phyloP scores from a whole-genome alignment of 2,797 vertebrate species.

The Muscicapa striata region DNA sequence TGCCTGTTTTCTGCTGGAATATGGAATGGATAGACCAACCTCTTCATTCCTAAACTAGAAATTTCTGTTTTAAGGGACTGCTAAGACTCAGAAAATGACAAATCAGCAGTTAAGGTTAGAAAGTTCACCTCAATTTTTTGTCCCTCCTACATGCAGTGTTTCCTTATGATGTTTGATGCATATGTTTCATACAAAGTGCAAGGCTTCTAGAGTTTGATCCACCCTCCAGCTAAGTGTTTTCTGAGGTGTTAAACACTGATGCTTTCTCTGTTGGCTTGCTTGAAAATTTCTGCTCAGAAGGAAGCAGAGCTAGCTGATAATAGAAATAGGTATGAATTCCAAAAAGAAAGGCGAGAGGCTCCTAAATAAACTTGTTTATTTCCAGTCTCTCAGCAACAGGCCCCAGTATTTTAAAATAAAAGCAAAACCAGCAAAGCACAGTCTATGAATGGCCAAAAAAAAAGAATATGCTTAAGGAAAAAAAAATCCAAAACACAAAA shows the following conservation, averaged over 20 bases:
- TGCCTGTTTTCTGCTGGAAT: rapidly evolving
- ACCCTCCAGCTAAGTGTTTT: background rate
- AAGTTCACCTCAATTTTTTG: background rate
- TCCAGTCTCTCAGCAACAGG: slow-evolving; percentile 46
- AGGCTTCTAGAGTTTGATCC: background rate
- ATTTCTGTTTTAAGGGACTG: background rate
- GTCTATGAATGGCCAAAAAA: background rate
- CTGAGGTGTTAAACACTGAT: background rate
- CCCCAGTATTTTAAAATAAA: slow-evolving; percentile 38
- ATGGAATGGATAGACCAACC: background rate
- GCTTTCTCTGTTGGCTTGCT: background rate
- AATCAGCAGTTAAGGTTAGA: background rate
- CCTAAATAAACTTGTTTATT: slow-evolving; percentile 54
- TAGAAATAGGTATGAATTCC: background rate
- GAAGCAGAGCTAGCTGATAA: slow-evolving; percentile 34
- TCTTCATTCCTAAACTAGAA: background rate
- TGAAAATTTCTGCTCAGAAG: background rate
- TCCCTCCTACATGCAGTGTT: background rate
- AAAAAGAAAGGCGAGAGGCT: slow-evolving; percentile 23
- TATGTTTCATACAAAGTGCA: background rate
- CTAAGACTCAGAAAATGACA: background rate
- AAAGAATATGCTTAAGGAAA: background rate
- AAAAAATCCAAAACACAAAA: background rate
- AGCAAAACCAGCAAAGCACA: background rate
- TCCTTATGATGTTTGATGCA: background rate